Evolutionary conservation across 2,888 invertebrate species (phyloP), one percentile per base, ranked within the genome.

Genomic region (Pterostichus madidus): DNA sequence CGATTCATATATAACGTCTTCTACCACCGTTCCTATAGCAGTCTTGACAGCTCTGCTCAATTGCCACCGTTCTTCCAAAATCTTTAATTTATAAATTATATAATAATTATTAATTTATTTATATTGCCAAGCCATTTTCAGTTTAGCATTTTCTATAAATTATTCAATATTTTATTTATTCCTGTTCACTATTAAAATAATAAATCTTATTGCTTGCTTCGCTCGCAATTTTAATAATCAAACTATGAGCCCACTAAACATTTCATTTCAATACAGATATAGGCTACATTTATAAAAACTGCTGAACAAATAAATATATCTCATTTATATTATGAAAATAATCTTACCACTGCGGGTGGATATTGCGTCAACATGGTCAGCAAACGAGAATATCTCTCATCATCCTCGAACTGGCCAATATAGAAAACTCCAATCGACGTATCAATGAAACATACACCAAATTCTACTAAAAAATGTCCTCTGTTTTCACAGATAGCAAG

Each of bases 361-460:
- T 96, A 94, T 89, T 98, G 98, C 0, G 99, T 96, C 61, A 99
- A 89, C 0, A 99, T 91, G 0, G 98, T 98, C 73, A 99, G 91
- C 10, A 99, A 90, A 64, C 97, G 91, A 0, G 99, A 99, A 79
- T 95, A 95, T 88, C 97, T 96, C 84, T 95, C 94, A 89, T 99
- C 99, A 89, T 99, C 99, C 68, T 92, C 91, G 89, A 99, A 99
- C 90, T 99, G 97, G 0, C 98, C 96, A 75, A 99, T 90, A 89
- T 96, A 92, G 88, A 99, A 97, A 84, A 93, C 92, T 0, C 99
- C 99, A 86, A 99, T 96, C 0, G 98, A 96, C 0, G 98, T 97
- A 88, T 99, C 99, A 76, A 99, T 93, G 89, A 99, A 98, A 88
- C 98, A 98, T 0, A 99, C 94, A 4, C 98, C 98, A 89, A 95